Conservation (phyloP, 2,888 invertebrate genomes). For the Pristionchus exspectatus region DNA sequence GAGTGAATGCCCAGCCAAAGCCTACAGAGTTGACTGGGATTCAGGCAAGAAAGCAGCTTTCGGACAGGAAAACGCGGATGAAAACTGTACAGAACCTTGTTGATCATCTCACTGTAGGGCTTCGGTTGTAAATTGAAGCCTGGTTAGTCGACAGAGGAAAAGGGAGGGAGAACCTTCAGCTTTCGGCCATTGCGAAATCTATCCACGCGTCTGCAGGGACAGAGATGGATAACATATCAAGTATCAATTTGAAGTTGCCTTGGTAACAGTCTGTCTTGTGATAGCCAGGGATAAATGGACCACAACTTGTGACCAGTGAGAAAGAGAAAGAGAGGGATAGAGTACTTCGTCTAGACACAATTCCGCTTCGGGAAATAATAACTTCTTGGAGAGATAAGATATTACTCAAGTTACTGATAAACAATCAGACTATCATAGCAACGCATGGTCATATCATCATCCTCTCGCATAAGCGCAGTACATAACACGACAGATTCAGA, state of each 20-base stretch:
- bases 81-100: background rate
- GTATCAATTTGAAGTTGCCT: slow-evolving; percentile 18
- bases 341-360: background rate
- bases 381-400: background rate
- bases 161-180: background rate
- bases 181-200: background rate
- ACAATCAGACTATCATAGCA: slow-evolving; percentile 9
- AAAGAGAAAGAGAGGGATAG: background rate
- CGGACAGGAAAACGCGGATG: background rate
- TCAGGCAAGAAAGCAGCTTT: background rate
- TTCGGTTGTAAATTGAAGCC: background rate
- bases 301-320: background rate
- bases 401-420: background rate
- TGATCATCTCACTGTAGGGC: background rate
- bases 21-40: background rate
- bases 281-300: background rate
- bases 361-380: background rate
- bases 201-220: background rate
- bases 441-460: background rate
- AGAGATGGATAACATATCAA: background rate
- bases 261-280: background rate
- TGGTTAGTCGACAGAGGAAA: background rate
- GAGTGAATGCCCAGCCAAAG: background rate
- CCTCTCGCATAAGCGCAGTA: background rate
- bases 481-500: background rate